Percentiles rank a stretch among this genome's conserved stretches.
Conservation (phyloP, 2,113 vertebrate genomes). For the Zapornia atra region DNA sequence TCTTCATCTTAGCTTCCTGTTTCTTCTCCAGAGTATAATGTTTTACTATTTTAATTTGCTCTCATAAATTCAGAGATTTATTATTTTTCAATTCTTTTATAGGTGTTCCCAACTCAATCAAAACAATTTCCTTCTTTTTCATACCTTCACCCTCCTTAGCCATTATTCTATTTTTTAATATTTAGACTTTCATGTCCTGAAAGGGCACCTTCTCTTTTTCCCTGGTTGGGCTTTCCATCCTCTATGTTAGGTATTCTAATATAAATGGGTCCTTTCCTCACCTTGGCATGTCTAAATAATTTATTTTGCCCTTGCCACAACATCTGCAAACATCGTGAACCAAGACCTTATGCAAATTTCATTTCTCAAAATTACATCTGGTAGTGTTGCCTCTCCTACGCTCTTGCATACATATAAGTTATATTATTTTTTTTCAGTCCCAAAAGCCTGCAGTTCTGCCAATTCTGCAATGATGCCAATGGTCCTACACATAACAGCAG, state of each 20-base stretch:
- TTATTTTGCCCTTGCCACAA: neutral
- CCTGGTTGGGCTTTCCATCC: neutral
- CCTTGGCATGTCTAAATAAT: neutral
- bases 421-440: neutral
- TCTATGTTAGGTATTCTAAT: neutral
- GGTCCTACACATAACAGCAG: neutral
- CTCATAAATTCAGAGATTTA: neutral
- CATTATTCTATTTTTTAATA: neutral
- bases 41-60: neutral
- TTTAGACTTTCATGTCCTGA: neutral
- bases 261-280: neutral
- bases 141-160: neutral
- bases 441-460: neutral
- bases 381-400: neutral
- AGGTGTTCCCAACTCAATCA: neutral
- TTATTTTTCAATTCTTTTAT: neutral
- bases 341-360: neutral
- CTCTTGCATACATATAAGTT: neutral
- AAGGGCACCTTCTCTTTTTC: neutral
- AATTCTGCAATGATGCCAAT: neutral
- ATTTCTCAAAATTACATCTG: neutral
- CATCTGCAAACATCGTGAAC: neutral
- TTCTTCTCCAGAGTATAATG: neutral
- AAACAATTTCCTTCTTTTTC: neutral
- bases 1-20: neutral